Evolutionary conservation across 2,113 vertebrate species (phyloP), one percentile per base, ranked within the genome.

Genomic region (Pseudolaguvia tuberculata): DNA sequence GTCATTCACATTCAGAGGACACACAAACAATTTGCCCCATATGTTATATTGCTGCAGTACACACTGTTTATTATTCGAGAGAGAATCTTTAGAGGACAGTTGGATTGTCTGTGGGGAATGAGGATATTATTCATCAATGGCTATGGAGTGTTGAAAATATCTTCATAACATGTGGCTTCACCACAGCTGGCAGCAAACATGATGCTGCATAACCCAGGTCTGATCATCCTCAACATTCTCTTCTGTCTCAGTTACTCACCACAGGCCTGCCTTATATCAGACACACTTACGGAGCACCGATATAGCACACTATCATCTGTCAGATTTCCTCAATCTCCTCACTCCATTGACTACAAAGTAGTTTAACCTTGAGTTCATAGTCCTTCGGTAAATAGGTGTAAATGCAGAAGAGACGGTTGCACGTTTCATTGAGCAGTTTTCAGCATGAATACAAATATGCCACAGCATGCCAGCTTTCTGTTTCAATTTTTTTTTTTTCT

Each of bases 401-500:
- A 59, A 65, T 76, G 50, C 39, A 53, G 57, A 73, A 78, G 71
- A 78, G 63, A 39, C 29, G 3, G 31, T 13, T 67, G 57, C 53
- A 42, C 20, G 31, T 61, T 78, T n/a, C 65, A n/a, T 47, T 68
- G 63, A 59, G 56, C 52, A 59, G 21, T 58, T 78, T 42, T 53
- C 25, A 35, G 72, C 58, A 67, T 62, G 56, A 56, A 17, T 45
- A n/a, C 15, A 67, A 77, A 73, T 27, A 13, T 35, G 69, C 31
- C 14, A 70, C 14, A 35, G 61, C 20, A 50, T 69, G 45, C 21
- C 66, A 55, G 21, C 27, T 65, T 56, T 29, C 69, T 56, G 42
- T 77, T 57, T 77, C 73, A 70, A 78, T 77, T 70, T 79, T 57
- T 42, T 42, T 57, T 58, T 81, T 75, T 77, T 76, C 72, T 48